Evolutionary conservation across 2,113 vertebrate species (phyloP).

Genomic region (Elephas maximus): DNA sequence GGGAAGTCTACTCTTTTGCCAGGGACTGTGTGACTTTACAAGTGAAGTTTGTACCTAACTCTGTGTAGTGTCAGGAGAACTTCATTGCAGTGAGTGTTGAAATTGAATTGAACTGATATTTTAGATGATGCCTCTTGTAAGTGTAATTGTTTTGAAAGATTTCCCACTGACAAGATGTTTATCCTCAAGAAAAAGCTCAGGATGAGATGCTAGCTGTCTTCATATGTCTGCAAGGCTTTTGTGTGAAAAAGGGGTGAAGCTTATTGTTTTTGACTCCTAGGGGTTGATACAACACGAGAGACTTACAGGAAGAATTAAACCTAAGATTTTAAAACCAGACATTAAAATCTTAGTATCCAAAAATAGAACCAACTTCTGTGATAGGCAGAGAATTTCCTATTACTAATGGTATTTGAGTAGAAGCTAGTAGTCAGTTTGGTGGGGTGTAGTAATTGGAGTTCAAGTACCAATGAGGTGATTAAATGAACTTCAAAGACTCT

Average conservation of each 20-base stretch:
- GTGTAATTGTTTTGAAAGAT: not conserved
- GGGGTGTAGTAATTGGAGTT: not conserved
- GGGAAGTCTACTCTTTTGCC: fast-evolving
- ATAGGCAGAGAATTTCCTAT: not conserved
- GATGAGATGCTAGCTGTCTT: not conserved
- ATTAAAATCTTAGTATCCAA: not conserved
- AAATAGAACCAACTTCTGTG: not conserved
- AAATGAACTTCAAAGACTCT: not conserved
- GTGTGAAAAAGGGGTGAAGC: not conserved
- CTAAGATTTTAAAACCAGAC: not conserved
- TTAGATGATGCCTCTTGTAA: not conserved
- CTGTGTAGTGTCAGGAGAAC: not conserved
- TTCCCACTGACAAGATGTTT: not conserved
- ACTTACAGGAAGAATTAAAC: not conserved
- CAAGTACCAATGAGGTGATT: not conserved
- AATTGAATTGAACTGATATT: not conserved
- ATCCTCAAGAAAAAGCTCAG: not conserved
- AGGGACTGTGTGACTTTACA: too few relatives aligned
- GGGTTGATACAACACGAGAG: not conserved
- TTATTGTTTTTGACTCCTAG: not conserved
- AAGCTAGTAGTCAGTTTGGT: not conserved
- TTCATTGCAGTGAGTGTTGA: not conserved
- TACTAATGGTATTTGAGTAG: fast-evolving
- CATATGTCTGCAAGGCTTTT: not conserved
- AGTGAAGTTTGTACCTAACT: not conserved